Base-by-base conservation (phyloP, 2,797 vertebrate genomes). In the Lithobates sylvaticus region DNA sequence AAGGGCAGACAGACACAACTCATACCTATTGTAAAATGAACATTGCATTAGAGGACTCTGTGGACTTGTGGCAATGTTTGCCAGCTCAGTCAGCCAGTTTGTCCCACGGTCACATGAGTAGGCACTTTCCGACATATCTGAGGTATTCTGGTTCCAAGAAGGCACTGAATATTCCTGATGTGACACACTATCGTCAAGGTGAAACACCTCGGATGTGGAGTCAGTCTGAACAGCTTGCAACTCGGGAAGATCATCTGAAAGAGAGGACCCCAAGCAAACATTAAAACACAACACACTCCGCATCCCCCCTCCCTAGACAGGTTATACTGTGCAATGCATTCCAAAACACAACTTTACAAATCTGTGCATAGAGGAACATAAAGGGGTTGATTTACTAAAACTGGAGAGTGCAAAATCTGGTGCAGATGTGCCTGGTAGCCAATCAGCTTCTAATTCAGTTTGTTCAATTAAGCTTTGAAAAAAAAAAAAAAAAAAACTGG, bases 41-140 rank as follows among this genome's bases (percentile, higher is more conserved):
- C 96, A 97, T 91, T 99, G 98, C 93, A 99, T 95, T 83, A 99
- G 93, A 75, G 98, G 98, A 89, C 98, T 99, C 89, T 99, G 97
- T 88, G 97, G 98, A 92, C 98, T 98, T 34, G 98, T 99, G 89
- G 98, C 98, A 29, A 99, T 99, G 90, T 99, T 98, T 89, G 98
- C 98, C 89, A 99, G 92, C 90, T 99, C 98, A 44, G 98, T 95
- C 65, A 99, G 93, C 98, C 98, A 99, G 92, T 98, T 98, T 89
- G 95, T 95, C 78, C 97, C 96, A 89, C 90, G 93, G 90, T 94
- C 94, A 91, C 88, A 90, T 8, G 90, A 89, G 75, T 92, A 92
- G 90, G 91, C 81, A 88, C 90, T 94, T 73, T 96, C 95, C 47
- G 96, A 89, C 91, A 92, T 92, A 91, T 91, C 93, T 93, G 95